Evolutionary conservation across 2,888 invertebrate species (phyloP).

Genomic region (Hylaea fasciaria): DNA sequence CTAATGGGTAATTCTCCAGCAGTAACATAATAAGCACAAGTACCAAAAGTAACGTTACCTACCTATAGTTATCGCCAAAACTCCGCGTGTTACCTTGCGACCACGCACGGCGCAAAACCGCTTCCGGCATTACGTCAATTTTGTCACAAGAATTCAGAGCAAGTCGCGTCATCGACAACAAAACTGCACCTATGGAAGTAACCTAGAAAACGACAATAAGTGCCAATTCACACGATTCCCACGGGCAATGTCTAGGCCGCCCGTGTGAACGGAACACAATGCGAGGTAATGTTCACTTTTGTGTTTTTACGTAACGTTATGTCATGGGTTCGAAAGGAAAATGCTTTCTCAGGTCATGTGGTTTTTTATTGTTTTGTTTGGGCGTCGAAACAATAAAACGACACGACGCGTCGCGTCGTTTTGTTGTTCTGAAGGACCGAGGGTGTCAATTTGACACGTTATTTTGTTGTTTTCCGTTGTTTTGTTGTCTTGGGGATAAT

Average conservation of each 20-base stretch:
- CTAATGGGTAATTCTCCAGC: too few species aligned
- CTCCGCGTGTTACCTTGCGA: too few species aligned
- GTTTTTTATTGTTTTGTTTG: conserved; percentile 2
- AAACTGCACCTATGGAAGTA: conserved; percentile 45
- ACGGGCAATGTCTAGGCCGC: conserved; percentile 70
- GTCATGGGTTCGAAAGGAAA: conserved; percentile 66
- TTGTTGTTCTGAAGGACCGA: background rate
- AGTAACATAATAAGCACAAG: too few species aligned
- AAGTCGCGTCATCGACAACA: conserved; percentile 14
- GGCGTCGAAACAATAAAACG: too few species aligned
- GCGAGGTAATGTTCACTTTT: conserved; percentile 41
- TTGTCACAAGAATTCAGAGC: conserved; percentile 12
- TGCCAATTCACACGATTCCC: conserved; percentile 68
- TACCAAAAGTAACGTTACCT: too few species aligned
- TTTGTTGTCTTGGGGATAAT: background rate
- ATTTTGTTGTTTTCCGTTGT: background rate
- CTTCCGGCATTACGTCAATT: background rate
- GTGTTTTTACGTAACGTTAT: conserved; percentile 25
- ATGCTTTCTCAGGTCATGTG: conserved; percentile 46
- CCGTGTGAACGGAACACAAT: conserved; percentile 57
- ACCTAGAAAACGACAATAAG: conserved; percentile 69
- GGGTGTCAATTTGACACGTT: background rate
- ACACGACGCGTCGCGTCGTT: too few species aligned
- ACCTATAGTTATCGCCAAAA: too few species aligned
- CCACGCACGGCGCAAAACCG: too few species aligned